Evolutionary conservation across 2,113 vertebrate species (phyloP).

Genomic region (Neogale vison): DNA sequence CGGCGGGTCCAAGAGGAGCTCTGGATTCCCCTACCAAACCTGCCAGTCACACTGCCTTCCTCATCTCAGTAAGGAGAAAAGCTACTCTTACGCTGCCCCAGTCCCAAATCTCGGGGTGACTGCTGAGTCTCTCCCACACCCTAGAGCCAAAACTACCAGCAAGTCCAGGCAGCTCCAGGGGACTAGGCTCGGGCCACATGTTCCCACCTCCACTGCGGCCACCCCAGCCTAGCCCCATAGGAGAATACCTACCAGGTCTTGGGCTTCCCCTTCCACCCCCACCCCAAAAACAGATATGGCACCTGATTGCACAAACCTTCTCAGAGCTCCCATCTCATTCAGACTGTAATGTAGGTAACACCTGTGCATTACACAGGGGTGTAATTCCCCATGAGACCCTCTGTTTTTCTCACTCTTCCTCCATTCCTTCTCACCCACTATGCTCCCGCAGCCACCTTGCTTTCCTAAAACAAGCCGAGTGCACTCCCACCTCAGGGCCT

Average conservation of each 20-base stretch:
- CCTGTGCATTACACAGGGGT: neutral
- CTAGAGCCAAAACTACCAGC: rapidly evolving
- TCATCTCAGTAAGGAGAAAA: neutral
- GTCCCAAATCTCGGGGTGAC: rapidly evolving
- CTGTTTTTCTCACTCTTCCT: rapidly evolving
- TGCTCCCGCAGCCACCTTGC: neutral
- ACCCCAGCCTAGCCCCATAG: rapidly evolving
- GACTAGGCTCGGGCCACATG: neutral
- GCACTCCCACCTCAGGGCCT: neutral
- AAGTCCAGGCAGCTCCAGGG: neutral
- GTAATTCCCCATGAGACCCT: neutral
- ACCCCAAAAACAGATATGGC: neutral
- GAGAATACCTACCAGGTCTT: neutral
- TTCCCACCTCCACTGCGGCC: rapidly evolving
- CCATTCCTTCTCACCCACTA: no score
- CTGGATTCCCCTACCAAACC: neutral
- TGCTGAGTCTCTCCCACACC: no score
- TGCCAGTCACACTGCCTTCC: neutral
- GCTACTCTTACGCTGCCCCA: rapidly evolving
- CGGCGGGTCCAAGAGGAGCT: neutral
- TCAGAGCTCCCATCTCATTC: neutral
- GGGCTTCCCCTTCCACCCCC: neutral
- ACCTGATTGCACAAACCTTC: no score
- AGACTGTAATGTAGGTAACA: neutral
- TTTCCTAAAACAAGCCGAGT: neutral